A percentile compares a stretch with the other conserved stretches of the same genome.
These are phyloP conservation scores for Tetrax tetrax DNA, from an alignment of 2,113 vertebrate species.

Conservation along the genomic window DNA sequence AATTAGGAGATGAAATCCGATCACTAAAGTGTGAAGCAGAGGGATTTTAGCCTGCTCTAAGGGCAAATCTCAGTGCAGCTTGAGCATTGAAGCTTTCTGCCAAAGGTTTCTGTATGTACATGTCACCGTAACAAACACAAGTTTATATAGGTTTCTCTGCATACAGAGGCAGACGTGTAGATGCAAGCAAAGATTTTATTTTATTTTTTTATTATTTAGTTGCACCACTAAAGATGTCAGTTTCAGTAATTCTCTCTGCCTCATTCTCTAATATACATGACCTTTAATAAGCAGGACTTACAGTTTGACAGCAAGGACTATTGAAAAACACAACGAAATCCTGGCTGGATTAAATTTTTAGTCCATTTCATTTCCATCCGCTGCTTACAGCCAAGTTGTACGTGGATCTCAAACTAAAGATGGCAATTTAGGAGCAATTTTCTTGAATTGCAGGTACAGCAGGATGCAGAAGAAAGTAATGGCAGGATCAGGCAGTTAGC, in stretches of 20 bases:
- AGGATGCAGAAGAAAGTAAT: slow-evolving; percentile 46
- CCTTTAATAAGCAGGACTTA: slow-evolving; percentile 49
- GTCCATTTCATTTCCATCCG: slow-evolving; percentile 47
- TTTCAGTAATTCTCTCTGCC: not conserved
- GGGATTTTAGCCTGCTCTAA: not conserved
- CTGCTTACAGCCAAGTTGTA: slow-evolving; percentile 23
- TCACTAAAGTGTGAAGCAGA: not conserved
- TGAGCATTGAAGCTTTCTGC: not conserved
- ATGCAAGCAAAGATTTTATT: not conserved
- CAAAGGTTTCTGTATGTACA: not conserved
- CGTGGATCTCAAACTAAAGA: slow-evolving; percentile 62
- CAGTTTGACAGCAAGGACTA: not conserved
- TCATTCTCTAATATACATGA: not conserved
- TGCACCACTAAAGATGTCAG: not conserved
- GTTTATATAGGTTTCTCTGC: not conserved
- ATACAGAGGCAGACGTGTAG: not conserved
- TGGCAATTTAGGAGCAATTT: slow-evolving; percentile 70
- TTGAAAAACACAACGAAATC: not conserved
- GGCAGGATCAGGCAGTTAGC: slow-evolving; percentile 56
- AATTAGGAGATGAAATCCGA: slow-evolving; percentile 42
- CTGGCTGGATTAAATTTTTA: slow-evolving; percentile 54
- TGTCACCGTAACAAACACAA: not conserved
- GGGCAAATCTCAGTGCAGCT: not conserved
- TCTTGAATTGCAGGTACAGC: slow-evolving; percentile 64
- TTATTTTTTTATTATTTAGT: not conserved